phyloP scores from a whole-genome alignment of 2,113 vertebrate species.

The Amblyornis subalaris region DNA sequence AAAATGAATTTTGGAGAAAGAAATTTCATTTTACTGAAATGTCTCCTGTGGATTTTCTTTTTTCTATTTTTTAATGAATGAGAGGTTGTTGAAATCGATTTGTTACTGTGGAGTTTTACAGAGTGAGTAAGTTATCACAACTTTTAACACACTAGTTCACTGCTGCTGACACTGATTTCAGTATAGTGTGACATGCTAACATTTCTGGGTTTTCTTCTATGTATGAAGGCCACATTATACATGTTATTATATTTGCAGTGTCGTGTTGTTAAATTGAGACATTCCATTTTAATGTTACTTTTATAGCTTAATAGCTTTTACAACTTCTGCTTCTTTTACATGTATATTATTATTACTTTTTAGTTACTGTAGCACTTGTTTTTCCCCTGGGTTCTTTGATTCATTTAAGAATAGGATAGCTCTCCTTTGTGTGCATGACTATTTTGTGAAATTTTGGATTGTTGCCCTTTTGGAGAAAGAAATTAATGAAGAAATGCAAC shows the following conservation, averaged over 20 bases:
- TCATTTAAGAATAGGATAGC: background rate
- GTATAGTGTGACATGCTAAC: background rate
- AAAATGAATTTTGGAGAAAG: background rate
- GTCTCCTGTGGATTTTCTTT: background rate
- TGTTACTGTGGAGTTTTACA: background rate
- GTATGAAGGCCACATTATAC: background rate
- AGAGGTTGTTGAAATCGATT: background rate
- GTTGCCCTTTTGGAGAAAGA: background rate
- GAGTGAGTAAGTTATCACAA: background rate
- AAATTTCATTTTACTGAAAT: background rate
- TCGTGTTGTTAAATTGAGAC: background rate
- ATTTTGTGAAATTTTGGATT: background rate
- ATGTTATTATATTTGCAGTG: background rate
- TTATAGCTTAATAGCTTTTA: background rate
- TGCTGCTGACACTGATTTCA: background rate
- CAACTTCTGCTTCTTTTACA: accelerated
- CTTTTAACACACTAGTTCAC: background rate
- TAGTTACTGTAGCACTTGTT: background rate
- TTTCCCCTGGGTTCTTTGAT: background rate
- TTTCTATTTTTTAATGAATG: background rate
- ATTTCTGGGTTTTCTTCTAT: background rate
- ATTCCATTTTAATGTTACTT: background rate
- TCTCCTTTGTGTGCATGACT: background rate
- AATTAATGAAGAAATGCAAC: background rate
- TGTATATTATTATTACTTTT: background rate